A percentile compares a stretch with the other conserved stretches of the same genome.
phyloP scores from a whole-genome alignment of 2,797 vertebrate species.

The Parauchenoglanis punctatus region DNA sequence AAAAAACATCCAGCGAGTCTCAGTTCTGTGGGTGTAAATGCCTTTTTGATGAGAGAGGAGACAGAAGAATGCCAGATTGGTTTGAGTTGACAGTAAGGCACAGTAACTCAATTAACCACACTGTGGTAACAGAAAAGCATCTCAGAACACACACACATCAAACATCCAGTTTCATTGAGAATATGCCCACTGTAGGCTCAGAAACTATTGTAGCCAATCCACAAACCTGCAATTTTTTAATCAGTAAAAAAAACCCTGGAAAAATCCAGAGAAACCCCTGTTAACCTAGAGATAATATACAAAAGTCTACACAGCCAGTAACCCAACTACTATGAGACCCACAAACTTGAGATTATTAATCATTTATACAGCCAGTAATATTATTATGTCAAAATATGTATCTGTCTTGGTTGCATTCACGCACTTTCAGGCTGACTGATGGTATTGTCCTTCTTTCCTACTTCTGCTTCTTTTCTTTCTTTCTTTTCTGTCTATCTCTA shows the following conservation, averaged over 20 bases:
- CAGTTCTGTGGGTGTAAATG: background rate
- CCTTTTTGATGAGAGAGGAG: background rate
- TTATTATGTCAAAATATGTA: too few relatives aligned
- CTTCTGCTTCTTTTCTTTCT: background rate
- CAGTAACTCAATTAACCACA: background rate
- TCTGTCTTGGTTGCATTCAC: background rate
- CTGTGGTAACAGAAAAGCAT: background rate
- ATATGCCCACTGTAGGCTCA: background rate
- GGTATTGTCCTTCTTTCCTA: background rate
- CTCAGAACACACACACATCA: background rate
- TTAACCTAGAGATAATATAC: background rate
- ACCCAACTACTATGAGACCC: background rate
- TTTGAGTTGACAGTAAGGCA: background rate
- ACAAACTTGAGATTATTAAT: background rate
- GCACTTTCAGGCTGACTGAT: background rate
- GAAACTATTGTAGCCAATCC: background rate
- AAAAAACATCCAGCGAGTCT: background rate
- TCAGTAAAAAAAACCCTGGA: too few relatives aligned
- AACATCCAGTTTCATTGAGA: background rate
- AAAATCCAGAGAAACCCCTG: background rate
- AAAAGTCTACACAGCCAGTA: background rate
- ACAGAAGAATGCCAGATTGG: background rate
- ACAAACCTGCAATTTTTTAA: background rate
- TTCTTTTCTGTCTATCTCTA: background rate
- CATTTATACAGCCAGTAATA: too few relatives aligned